A percentile compares a stretch with the other conserved stretches of the same genome.
Conservation (phyloP, 2,888 invertebrate species). For the Cremastobaeus sp. region DNA sequence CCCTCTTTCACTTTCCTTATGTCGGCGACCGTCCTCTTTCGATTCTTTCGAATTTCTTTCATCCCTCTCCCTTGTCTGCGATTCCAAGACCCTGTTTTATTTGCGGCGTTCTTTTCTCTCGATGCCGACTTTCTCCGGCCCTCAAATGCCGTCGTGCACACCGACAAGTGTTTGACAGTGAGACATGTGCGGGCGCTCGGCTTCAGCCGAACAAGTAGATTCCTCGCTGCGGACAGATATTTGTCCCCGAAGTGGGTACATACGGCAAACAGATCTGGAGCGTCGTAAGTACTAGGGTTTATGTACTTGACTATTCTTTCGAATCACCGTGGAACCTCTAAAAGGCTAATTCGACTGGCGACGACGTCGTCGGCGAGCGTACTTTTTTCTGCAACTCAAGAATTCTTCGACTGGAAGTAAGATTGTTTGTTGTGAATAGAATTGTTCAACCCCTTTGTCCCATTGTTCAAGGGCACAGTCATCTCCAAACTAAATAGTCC, state of each 20-base stretch:
- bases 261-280: constrained; percentile 57
- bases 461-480: no score
- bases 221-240: constrained; percentile 53
- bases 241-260: constrained; percentile 58
- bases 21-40: constrained; percentile 47
- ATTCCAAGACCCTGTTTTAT: constrained; percentile 58
- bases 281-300: constrained; percentile 55
- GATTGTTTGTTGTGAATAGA: no score
- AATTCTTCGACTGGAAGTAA: no score
- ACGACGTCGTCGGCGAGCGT: no score
- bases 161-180: constrained; percentile 58
- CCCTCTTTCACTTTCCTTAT: constrained; percentile 58
- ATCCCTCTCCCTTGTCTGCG: constrained; percentile 45
- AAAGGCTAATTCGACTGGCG: constrained; percentile 50
- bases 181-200: constrained; percentile 50
- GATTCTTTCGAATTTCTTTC: constrained; percentile 55
- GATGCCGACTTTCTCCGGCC: constrained; percentile 48
- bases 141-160: constrained; percentile 36
- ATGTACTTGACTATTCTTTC: constrained; percentile 57
- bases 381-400: no score
- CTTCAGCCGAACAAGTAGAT: constrained; percentile 52
- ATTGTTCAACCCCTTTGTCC: no score
- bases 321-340: constrained; percentile 23
- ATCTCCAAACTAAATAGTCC: no score
- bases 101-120: constrained; percentile 55